Conservation (phyloP, 2,797 vertebrate genomes). For the Columba guinea region DNA sequence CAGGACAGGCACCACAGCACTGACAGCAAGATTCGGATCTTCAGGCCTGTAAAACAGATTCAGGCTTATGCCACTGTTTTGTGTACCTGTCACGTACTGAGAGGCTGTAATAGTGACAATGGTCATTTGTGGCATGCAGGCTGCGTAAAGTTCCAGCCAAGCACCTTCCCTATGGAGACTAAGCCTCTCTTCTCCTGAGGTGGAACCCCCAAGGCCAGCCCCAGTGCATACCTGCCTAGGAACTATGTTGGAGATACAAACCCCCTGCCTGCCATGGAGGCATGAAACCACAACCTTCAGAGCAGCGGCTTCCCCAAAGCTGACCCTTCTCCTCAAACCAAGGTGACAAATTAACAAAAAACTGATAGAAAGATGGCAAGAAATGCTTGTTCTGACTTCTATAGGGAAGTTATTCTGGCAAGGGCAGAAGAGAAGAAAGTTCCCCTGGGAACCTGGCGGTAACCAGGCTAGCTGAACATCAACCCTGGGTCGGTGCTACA, state of each 20-base stretch:
- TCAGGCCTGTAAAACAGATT: conserved; percentile 59
- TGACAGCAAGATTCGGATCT: conserved; percentile 67
- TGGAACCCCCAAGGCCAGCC: accelerated
- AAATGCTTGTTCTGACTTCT: neutral
- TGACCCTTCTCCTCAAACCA: neutral
- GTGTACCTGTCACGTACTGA: neutral
- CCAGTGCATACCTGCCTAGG: neutral
- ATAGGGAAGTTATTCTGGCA: neutral
- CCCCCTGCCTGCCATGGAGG: neutral
- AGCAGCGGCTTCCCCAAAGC: neutral
- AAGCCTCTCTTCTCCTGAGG: neutral
- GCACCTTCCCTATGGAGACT: neutral
- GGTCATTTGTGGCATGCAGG: neutral
- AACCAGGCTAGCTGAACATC: neutral
- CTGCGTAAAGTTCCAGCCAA: neutral
- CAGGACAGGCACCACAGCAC: conserved; percentile 56
- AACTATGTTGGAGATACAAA: neutral
- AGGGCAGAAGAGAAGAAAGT: neutral
- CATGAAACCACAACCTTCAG: neutral
- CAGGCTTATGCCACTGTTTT: neutral
- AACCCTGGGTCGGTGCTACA: neutral
- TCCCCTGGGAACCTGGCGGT: neutral
- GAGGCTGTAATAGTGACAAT: neutral
- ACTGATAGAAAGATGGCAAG: neutral
- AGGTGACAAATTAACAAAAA: neutral